Base-by-base conservation (phyloP, 2,888 invertebrate species). In the Lingula anatina region DNA sequence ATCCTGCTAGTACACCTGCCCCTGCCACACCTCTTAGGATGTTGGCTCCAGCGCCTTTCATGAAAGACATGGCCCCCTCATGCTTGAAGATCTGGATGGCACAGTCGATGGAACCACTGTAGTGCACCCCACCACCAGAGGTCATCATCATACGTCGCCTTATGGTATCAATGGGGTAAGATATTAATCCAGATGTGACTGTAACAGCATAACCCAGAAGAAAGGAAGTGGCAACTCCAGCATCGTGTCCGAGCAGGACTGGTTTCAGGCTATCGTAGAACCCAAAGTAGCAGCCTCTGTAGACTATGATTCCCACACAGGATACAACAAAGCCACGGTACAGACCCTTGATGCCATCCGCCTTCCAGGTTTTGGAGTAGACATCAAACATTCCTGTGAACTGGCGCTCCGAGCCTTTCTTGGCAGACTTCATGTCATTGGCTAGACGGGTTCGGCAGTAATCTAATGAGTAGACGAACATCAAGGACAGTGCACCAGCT, bases 31-130 rank as follows among this genome's bases (percentile, higher is more conserved):
- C n/a, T n/a, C n/a, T n/a, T n/a, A n/a, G n/a, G n/a, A n/a, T n/a
- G n/a, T n/a, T n/a, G n/a, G n/a, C n/a, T n/a, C n/a, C n/a, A n/a
- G 38, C 38, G 4, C 38, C 93, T 84, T 91, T 93, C 84, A 92
- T 93, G 86, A 93, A 92, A 68, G 92, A 91, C 37, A 74, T 69
- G 0, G 68, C 27, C 47, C 93, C 93, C 80, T 94, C 93, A 49
- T 82, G 80, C 78, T 85, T 85, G 76, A 85, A 82, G 73, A 91
- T 90, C 77, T 88, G 88, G 47, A 80, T 70, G 90, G 91, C 91
- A 83, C 92, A 93, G 81, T 93, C 89, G 54, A 88, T 65, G 43
- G 92, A 91, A 81, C 81, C 86, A 82, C 88, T 91, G 38, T 38
- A 38, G 4, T 20, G 15, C 18, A 38, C 38, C 5, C 21, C 38